Conservation (phyloP, 2,797 vertebrate species). For the Cryptoprocta ferox region DNA sequence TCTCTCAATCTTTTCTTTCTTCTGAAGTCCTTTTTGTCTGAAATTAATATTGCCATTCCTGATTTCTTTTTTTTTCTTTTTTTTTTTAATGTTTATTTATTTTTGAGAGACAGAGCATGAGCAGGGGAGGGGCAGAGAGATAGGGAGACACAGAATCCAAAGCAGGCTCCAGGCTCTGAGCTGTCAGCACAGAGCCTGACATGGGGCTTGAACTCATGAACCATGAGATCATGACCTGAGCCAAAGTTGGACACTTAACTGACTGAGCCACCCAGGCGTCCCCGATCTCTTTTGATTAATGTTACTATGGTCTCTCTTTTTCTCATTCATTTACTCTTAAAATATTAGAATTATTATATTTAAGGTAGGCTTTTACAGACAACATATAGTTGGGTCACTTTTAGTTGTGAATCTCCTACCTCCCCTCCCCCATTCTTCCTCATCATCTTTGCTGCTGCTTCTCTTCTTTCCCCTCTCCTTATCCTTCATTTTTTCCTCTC, state of each 20-base stretch:
- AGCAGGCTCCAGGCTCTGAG: no score
- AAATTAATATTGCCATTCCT: neutral
- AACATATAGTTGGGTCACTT: neutral
- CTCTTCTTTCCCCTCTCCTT: neutral
- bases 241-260: no score
- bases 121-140: no score
- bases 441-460: neutral
- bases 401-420: neutral
- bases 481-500: neutral
- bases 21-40: neutral
- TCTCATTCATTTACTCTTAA: neutral
- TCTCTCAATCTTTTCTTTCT: neutral
- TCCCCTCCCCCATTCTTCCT: neutral
- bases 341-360: neutral
- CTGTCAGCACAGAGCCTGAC: no score
- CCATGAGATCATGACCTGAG: no score
- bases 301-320: neutral
- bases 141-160: no score
- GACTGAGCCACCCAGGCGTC: no score
- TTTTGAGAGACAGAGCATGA: no score
- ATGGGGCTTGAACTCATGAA: no score
- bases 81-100: no score
- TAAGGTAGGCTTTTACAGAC: neutral
- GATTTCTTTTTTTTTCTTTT: neutral
- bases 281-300: neutral